Evolutionary conservation across 1,140 invertebrate species (phyloP).

Genomic region (Melanaphis sacchari): DNA sequence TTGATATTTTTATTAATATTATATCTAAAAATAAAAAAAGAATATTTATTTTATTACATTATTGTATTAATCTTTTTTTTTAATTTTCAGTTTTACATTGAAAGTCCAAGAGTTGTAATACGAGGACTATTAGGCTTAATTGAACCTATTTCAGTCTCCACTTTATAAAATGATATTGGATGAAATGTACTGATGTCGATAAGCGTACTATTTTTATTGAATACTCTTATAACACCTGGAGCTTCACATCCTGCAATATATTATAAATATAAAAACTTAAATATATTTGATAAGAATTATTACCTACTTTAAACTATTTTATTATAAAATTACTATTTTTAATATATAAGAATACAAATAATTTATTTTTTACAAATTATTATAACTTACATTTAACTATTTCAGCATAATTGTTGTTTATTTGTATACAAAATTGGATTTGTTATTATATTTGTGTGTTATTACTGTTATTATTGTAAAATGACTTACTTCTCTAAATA

Average conservation of each 20-base stretch:
- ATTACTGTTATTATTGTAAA: not conserved
- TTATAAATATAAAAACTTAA: not conserved
- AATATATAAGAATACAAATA: not conserved
- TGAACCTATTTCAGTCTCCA: conserved; percentile 59
- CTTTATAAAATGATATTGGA: conserved; percentile 60
- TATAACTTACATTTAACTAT: not conserved
- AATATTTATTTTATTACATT: not conserved
- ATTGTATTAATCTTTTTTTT: not conserved
- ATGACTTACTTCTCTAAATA: not conserved
- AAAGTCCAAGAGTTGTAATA: conserved; percentile 60
- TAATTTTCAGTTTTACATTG: conserved; percentile 60
- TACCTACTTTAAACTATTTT: not conserved
- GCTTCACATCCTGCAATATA: conserved; percentile 61
- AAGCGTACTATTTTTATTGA: conserved; percentile 60
- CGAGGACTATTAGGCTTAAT: conserved; percentile 60
- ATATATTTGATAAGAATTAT: not conserved
- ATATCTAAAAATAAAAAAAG: conserved; percentile 27
- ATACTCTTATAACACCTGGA: conserved; percentile 61
- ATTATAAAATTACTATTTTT: not conserved
- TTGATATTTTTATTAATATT: conserved; percentile 42
- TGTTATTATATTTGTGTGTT: not conserved
- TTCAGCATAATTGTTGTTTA: not conserved
- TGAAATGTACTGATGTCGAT: conserved; percentile 60
- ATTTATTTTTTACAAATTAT: not conserved
- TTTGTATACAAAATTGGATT: not conserved